Base-by-base conservation (phyloP, 2,888 invertebrate genomes). In the Acanthococcus lagerstroemiae region DNA sequence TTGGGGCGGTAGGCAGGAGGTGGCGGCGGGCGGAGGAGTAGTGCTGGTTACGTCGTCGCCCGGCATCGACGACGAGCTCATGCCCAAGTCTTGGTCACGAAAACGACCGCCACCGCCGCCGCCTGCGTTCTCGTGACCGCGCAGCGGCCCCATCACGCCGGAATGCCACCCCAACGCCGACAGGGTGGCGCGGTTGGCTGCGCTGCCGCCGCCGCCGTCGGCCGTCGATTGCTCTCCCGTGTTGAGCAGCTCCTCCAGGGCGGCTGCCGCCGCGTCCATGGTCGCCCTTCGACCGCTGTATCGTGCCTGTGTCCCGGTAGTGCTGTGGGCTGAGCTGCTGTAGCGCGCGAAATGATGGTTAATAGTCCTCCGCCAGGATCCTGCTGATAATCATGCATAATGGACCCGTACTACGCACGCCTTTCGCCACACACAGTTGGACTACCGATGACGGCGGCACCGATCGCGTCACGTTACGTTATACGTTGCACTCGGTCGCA, bases 361-460 rank as follows among this genome's bases (percentile, higher is more conserved):
- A 63, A 27, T 37, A 63, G 63, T 63, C 63, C 63, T 63, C 63
- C 63, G 44, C 63, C 63, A 63, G 54, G 63, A 63, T 63, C 63
- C 30, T 37, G 63, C 63, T 63, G 63, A 44, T 63, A 54, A 63
- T 63, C 63, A 63, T 63, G 63, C 63, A 63, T 63, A 63, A 37
- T 63, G 63, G 63, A 63, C 63, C 63, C 63, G 63, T 27, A 50
- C 52, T 63, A 63, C 63, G 63, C 30, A 48, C 63, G 63, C 50
- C 63, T 63, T 54, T 54, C 17, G 22, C 50, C 30, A 50, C 63
- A 30, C 30, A 26, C 50, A 22, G 27, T 26, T 15, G 19, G 37
- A 15, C 17, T n/a, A 26, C 21, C 46, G 24, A 22, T 22, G 60
- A 60, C 50, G 52, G 25, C 6, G 22, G 24, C 30, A 25, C 61